Evolutionary conservation across 2,113 vertebrate species (phyloP).

Genomic region (Brevimyrus niger): DNA sequence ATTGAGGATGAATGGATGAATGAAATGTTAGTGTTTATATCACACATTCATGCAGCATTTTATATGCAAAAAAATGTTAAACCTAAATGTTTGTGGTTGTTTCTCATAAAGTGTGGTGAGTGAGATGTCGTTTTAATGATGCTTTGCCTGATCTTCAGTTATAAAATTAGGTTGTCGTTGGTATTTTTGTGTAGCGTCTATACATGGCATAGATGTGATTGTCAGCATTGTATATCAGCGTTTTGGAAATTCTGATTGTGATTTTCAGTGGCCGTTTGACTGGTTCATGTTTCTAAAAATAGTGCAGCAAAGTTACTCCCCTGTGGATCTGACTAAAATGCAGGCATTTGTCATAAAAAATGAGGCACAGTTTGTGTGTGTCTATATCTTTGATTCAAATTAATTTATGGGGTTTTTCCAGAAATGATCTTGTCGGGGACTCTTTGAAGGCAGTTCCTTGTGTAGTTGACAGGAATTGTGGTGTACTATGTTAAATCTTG

Average conservation of each 20-base stretch:
- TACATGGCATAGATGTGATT: not conserved
- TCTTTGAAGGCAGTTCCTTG: not conserved
- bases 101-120: not conserved
- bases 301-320: not conserved
- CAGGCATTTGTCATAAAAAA: not conserved
- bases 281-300: not conserved
- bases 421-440: not conserved
- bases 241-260: conserved; percentile 2
- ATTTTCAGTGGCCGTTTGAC: not conserved
- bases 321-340: not conserved
- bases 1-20: not conserved
- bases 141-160: not conserved
- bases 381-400: not conserved
- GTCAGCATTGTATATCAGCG: not conserved
- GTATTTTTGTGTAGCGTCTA: not conserved
- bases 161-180: not conserved
- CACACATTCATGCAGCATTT: not conserved
- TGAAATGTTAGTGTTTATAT: not conserved
- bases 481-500: not conserved
- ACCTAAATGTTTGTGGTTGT: not conserved
- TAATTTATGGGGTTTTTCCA: not conserved
- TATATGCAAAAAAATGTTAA: not conserved
- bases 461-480: not conserved
- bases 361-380: not conserved
- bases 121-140: not conserved